phyloP scores from a whole-genome alignment of 1,140 invertebrate genomes.

The Megathymus violae region DNA sequence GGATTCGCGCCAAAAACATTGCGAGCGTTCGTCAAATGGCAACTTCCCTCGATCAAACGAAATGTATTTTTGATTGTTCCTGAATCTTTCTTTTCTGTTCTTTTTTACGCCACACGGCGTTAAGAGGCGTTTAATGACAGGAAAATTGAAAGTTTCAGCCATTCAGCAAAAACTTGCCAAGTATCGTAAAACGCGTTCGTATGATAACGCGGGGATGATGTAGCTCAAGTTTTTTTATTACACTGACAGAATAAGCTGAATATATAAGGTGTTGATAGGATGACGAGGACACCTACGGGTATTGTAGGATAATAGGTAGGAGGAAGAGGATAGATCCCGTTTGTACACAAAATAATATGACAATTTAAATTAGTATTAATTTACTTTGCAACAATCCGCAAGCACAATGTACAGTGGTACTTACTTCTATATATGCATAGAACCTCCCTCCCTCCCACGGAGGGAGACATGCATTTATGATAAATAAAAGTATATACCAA shows the following conservation, averaged over 20 bases:
- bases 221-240: conserved; percentile 35
- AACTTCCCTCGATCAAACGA: conserved; percentile 44
- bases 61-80: conserved; percentile 58
- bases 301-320: no score
- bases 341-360: no score
- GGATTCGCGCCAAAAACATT: conserved; percentile 26
- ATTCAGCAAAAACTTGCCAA: conserved; percentile 58
- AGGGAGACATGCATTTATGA: no score
- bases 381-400: no score
- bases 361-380: no score
- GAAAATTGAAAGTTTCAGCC: conserved; percentile 69
- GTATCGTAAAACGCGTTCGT: conserved; percentile 57
- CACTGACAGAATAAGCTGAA: conserved; percentile 5
- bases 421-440: no score
- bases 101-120: conserved; percentile 44
- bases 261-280: neutral
- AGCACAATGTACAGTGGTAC: no score
- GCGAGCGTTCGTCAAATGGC: conserved; percentile 25
- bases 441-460: no score
- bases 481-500: no score
- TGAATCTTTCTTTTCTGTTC: conserved; percentile 38
- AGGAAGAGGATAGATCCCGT: no score
- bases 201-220: conserved; percentile 61
- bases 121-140: conserved; percentile 70
- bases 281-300: neutral